A percentile compares a stretch with the other conserved stretches of the same genome.
Evolutionary conservation across 2,113 vertebrate species (phyloP).

Genomic region (Chaenogobius annularis): DNA sequence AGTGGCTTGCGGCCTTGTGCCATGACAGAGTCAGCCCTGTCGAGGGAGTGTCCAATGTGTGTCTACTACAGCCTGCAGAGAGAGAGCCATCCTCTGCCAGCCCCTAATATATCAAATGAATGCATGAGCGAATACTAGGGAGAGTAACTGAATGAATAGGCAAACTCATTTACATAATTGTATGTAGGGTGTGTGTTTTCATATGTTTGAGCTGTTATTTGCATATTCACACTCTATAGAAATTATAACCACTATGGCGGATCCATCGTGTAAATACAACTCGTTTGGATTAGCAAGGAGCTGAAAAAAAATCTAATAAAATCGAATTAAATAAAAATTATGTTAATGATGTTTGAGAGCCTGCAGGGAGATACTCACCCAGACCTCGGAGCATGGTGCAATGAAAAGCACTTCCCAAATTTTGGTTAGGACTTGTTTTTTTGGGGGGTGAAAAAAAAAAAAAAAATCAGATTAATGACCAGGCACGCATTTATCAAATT

Average conservation of each 20-base stretch:
- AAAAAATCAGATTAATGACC: constrained; percentile 17
- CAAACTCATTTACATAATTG: constrained; percentile 80
- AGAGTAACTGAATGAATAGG: constrained; percentile 79
- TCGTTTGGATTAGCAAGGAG: constrained; percentile 69
- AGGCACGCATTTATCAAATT: constrained; percentile 1
- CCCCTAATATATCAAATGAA: constrained; percentile 77
- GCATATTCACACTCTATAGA: constrained; percentile 76
- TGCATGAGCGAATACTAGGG: constrained; percentile 76
- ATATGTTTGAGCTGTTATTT: constrained; percentile 70
- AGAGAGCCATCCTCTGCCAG: too few species aligned
- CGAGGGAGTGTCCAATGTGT: constrained; percentile 49
- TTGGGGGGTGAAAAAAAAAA: constrained; percentile 59
- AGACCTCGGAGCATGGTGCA: constrained; percentile 59
- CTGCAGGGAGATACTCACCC: constrained; percentile 62
- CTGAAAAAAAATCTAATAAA: constrained; percentile 64
- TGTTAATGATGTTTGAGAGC: constrained; percentile 72
- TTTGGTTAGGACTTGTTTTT: constrained; percentile 58
- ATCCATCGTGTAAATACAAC: constrained; percentile 77
- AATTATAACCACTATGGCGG: constrained; percentile 76
- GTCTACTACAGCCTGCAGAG: constrained; percentile 55
- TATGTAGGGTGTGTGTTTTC: constrained; percentile 74
- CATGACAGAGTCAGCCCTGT: constrained; percentile 48
- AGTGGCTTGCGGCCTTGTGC: too few species aligned
- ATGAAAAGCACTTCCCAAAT: constrained; percentile 44
- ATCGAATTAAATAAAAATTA: constrained; percentile 68